Evolutionary conservation across 2,888 invertebrate species (phyloP).

Genomic region (Teinopalpus imperialis): DNA sequence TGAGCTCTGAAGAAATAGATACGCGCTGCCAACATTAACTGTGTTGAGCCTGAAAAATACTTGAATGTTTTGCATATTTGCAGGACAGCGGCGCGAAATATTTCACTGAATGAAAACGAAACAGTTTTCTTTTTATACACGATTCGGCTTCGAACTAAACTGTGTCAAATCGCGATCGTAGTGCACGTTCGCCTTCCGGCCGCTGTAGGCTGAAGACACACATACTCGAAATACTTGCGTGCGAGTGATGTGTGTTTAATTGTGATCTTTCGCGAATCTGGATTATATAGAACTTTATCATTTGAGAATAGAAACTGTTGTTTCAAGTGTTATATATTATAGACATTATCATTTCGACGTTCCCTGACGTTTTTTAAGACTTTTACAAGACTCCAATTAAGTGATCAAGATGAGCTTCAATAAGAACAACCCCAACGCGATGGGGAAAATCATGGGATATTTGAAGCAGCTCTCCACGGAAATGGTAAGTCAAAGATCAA

Average conservation of each 20-base stretch:
- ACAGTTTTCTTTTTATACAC: conserved; percentile 37
- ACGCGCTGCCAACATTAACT: conserved; percentile 69
- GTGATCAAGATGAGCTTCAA: conserved; percentile 76
- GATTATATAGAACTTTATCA: conserved; percentile 57
- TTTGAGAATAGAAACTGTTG: conserved; percentile 47
- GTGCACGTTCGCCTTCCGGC: conserved; percentile 36
- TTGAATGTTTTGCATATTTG: conserved; percentile 65
- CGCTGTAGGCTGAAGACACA: conserved; percentile 19
- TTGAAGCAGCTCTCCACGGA: conserved; percentile 76
- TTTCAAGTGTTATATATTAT: conserved; percentile 54
- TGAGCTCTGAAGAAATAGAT: conserved; percentile 69
- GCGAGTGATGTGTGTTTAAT: conserved; percentile 55
- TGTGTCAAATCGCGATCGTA: conserved; percentile 56
- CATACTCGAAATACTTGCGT: conserved; percentile 28
- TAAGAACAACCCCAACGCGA: conserved; percentile 74
- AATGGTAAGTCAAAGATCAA: conserved; percentile 66
- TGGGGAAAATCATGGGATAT: conserved; percentile 78
- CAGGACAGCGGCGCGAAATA: conserved; percentile 60
- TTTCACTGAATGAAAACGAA: conserved; percentile 45
- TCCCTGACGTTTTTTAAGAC: conserved; percentile 51
- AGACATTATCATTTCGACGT: conserved; percentile 73
- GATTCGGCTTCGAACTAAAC: conserved; percentile 41
- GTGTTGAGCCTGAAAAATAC: conserved; percentile 48
- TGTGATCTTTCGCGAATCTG: conserved; percentile 63
- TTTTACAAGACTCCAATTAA: conserved; percentile 39